Conservation (phyloP, 1,140 invertebrate species). For the Chlorops oryzae region DNA sequence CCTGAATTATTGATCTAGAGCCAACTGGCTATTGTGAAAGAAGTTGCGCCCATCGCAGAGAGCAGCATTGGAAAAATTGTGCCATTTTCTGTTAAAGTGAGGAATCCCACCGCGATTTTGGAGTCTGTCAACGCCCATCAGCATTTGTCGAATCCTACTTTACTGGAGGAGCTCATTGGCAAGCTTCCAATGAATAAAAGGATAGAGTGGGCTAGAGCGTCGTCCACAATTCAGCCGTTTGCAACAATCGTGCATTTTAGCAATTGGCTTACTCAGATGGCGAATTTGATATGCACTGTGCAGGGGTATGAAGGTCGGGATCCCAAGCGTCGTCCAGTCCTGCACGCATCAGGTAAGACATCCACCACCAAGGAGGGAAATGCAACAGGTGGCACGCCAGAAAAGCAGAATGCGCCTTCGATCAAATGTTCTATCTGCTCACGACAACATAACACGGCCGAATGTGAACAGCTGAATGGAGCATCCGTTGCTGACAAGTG, state of each 20-base stretch:
- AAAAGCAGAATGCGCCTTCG: no score
- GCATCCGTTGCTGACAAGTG: no score
- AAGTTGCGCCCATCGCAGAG: slow-evolving; percentile 4
- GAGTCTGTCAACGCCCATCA: background rate
- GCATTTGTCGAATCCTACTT: slow-evolving; percentile 2
- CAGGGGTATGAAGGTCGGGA: no score
- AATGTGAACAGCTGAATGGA: no score
- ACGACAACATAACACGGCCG: no score
- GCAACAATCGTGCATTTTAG: background rate
- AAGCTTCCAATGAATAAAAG: slow-evolving; percentile 9
- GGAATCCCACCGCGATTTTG: slow-evolving; percentile 4
- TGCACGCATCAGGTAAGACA: no score
- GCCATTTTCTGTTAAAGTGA: slow-evolving; percentile 6
- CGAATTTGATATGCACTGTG: background rate
- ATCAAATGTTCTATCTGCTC: no score
- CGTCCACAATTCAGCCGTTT: background rate
- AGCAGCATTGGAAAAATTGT: slow-evolving; percentile 1
- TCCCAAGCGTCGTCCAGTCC: no score
- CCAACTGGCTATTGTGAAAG: background rate
- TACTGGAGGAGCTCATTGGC: slow-evolving; percentile 2
- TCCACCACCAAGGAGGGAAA: no score
- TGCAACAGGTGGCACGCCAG: no score
- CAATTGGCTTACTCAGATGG: background rate
- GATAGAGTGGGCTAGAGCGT: slow-evolving; percentile 1
- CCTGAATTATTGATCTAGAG: slow-evolving; percentile 5